A percentile compares a stretch with the other conserved stretches of the same genome.
Conservation (phyloP, 2,113 vertebrate species). For the Nibea albiflora region DNA sequence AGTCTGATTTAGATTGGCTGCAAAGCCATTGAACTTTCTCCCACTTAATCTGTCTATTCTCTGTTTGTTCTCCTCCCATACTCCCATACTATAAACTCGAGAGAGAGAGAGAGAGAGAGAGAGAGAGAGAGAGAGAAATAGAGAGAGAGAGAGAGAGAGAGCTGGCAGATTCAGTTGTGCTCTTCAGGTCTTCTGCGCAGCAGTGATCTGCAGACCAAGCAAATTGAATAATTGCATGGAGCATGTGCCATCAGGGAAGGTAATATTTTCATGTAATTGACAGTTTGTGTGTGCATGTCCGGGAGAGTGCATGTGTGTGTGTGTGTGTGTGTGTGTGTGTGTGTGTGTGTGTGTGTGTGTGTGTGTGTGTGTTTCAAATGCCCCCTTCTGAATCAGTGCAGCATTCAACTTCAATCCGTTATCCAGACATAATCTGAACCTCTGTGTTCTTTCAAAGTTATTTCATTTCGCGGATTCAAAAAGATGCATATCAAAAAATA, state of each 20-base stretch:
- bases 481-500: not conserved
- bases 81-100: not conserved
- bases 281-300: not conserved
- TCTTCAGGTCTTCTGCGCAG: conserved; percentile 30
- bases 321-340: not conserved
- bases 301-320: not conserved
- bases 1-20: not conserved
- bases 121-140: too few species aligned
- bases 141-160: too few species aligned
- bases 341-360: not conserved
- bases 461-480: not conserved
- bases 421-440: not conserved
- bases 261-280: conserved; percentile 64
- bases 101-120: too few species aligned
- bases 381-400: not conserved
- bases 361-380: not conserved
- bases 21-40: not conserved
- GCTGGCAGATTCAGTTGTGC: conserved; percentile 41
- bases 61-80: not conserved
- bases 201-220: conserved; percentile 70
- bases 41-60: not conserved
- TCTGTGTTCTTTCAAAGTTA: not conserved
- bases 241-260: conserved; percentile 65
- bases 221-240: conserved; percentile 75
- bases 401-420: not conserved